These are phyloP conservation scores for Cercopithecus hamlyni DNA, from an alignment of 2,797 vertebrate species.

Conservation along the genomic window DNA sequence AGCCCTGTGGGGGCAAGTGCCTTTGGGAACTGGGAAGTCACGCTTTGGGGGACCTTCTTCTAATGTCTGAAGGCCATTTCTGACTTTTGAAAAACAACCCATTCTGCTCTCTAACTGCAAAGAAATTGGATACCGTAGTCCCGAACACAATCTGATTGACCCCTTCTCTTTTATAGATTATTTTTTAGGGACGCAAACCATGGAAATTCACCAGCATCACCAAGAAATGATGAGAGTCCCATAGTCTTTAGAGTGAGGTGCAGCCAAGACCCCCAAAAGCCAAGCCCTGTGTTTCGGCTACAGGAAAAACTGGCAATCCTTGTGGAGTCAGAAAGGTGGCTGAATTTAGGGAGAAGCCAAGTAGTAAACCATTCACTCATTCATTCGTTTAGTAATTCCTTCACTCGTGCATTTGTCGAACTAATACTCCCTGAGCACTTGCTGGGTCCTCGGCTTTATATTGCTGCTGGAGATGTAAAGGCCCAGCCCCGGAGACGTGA, in stretches of 20 bases:
- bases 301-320: background rate
- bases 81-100: background rate
- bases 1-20: rapidly evolving
- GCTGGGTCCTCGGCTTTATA: background rate
- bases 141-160: background rate
- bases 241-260: background rate
- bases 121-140: background rate
- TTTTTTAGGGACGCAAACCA: background rate
- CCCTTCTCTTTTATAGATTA: background rate
- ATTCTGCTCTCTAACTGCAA: background rate
- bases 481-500: rapidly evolving
- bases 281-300: background rate
- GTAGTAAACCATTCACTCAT: background rate
- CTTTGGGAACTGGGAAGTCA: background rate
- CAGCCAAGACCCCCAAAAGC: background rate
- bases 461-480: background rate
- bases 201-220: background rate
- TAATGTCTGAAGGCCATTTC: background rate
- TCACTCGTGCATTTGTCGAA: background rate
- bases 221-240: background rate
- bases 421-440: background rate
- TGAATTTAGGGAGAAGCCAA: background rate
- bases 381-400: background rate
- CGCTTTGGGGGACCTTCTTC: background rate
- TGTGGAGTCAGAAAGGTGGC: background rate